Base-by-base conservation (phyloP, 2,113 vertebrate species). In the Panthera leo region DNA sequence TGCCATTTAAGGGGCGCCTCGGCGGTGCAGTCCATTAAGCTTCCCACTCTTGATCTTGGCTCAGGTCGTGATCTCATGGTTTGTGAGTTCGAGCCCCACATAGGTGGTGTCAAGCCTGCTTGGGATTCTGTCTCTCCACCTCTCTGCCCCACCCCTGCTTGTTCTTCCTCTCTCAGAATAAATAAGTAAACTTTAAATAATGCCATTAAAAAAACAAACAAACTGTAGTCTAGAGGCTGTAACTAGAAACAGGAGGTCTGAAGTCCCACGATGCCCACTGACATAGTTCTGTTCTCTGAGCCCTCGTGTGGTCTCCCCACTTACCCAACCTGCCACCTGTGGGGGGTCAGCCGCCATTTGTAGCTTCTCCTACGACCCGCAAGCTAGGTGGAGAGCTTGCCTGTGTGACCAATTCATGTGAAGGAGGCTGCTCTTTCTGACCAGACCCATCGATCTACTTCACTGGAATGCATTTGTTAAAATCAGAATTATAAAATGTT, bases 21-120 rank as follows among this genome's bases (percentile, higher is more conserved):
- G 39, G 73, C 45, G 39, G 42, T 25, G 25, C 13, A 15, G 39
- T 75, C 23, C 15, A 3, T 45, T 45, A 13, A 76, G 39, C 13
- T 2, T 76, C 73, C 55, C 21, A 7, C 55, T 7, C 58, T 23
- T 16, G 5, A 15, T 15, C 29, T 76, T 8, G 7, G 27, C 42
- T 76, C 25, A 9, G 27, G 75, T 76, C 75, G 2, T 48, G 75
- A 76, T 31, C 42, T 27, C 27, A 16, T 42, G 42, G 27, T 48
- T 15, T 29, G 42, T 29, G 3, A 2, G 25, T 48, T 76, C 0
- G 7, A 76, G 42, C 7, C 27, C 42, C 0, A 0, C 7, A 4
- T 9, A 0, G 14, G 75, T 61, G 21, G 58, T 61, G 58, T 3
- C 21, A 21, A 9, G 21, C 14, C 14, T 76, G 25, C 73, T 76